Evolutionary conservation across 2,797 vertebrate species (phyloP).

Genomic region (Eulemur albifrons): DNA sequence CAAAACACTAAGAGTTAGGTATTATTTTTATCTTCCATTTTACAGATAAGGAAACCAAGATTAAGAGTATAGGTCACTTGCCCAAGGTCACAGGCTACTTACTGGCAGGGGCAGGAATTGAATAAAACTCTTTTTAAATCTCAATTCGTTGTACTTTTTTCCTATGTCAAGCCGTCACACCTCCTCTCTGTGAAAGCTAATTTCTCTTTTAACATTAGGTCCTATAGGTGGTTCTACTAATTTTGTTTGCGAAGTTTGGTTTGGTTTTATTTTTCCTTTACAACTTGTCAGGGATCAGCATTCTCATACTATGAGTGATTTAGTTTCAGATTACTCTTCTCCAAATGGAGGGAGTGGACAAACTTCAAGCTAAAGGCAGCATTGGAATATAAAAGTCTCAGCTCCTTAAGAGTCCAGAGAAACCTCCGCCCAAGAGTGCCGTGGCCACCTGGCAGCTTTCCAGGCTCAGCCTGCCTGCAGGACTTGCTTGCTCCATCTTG

Average conservation of each 20-base stretch:
- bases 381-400: neutral
- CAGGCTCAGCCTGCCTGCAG: conserved; percentile 42
- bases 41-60: neutral
- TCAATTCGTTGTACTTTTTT: neutral
- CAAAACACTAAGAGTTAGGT: neutral
- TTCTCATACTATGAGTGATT: neutral
- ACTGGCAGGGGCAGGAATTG: neutral
- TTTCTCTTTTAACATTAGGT: neutral
- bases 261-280: neutral
- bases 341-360: neutral
- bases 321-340: neutral
- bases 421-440: neutral
- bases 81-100: neutral
- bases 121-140: conserved; percentile 1
- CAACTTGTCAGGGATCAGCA: neutral
- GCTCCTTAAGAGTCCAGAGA: neutral
- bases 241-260: neutral
- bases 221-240: neutral
- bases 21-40: neutral
- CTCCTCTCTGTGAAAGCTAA: neutral
- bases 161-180: neutral
- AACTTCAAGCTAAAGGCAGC: neutral
- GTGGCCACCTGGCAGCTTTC: conserved; percentile 59
- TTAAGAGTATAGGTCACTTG: neutral
- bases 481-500: conserved; percentile 54